phyloP scores from a whole-genome alignment of 2,113 vertebrate genomes.

The Pomatostomus ruficeps region DNA sequence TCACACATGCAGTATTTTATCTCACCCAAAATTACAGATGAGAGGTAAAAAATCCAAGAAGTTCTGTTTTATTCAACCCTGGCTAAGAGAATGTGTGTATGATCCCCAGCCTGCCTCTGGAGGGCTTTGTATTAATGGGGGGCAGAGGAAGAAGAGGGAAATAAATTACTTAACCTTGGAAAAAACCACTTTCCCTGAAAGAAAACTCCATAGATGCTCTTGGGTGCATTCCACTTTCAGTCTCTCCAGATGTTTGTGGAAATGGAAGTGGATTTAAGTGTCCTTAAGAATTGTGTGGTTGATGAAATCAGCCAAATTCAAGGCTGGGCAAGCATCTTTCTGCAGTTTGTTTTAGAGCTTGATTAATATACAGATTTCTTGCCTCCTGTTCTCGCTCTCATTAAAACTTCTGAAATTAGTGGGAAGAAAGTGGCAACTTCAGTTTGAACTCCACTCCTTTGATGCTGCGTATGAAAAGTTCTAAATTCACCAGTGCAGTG shows the following conservation, averaged over 20 bases:
- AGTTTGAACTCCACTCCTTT: background rate
- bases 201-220: background rate
- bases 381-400: background rate
- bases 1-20: background rate
- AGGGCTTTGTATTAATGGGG: background rate
- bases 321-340: background rate
- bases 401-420: background rate
- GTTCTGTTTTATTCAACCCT: background rate
- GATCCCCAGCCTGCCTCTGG: background rate
- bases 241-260: background rate
- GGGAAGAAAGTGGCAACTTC: background rate
- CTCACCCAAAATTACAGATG: fast-evolving
- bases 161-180: background rate
- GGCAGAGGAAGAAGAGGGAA: background rate
- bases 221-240: background rate
- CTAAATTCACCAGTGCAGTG: background rate
- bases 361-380: background rate
- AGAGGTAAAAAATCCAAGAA: background rate
- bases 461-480: background rate
- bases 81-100: background rate
- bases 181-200: background rate
- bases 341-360: background rate
- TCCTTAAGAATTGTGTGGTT: background rate
- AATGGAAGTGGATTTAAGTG: background rate
- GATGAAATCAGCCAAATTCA: background rate